Base-by-base conservation (phyloP, 1,140 invertebrate genomes). In the Arion vulgaris region DNA sequence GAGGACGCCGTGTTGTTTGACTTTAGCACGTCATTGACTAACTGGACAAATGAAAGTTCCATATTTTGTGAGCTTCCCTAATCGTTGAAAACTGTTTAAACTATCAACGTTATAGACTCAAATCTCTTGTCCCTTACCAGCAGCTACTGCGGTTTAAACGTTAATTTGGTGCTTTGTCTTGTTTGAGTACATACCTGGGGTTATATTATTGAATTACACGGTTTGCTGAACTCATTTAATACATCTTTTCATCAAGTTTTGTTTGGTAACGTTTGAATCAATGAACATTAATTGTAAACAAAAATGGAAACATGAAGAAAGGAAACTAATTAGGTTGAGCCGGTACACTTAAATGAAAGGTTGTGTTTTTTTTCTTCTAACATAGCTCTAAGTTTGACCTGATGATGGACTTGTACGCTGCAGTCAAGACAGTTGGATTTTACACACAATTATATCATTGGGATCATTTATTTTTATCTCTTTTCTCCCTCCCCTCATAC, bases 181-280 rank as follows among this genome's bases (percentile, higher is more conserved):
- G 28, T 66, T 28, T 32, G 2, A 66, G 62, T 66, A 32, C n/a
- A 32, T 11, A 32, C 62, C 2, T 34, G 62, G 28, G 62, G 62
- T 57, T 66, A 66, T 7, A 66, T 66, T 66, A 66, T 66, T 66
- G 62, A 32, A 66, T 66, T 66, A 66, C 62, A 28, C 62, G 62
- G 62, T 17, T 66, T 66, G 62, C 32, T 66, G 62, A 66, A 9
- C 32, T 34, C 62, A 11, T 66, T 66, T 66, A 7, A 66, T 32
- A 66, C 28, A 5, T n/a, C 62, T n/a, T 66, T 66, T 32, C 62
- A 32, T 34, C 5, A 28, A 66, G 62, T 66, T 5, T 66, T 66
- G 11, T 66, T 5, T 66, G 28, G 11, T 66, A 32, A 32, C 62
- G 11, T 66, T 66, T 57, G 17, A 11, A 23, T 57, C 53, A 57